phyloP scores from a whole-genome alignment of 2,113 vertebrate species.

The Mustela lutreola region DNA sequence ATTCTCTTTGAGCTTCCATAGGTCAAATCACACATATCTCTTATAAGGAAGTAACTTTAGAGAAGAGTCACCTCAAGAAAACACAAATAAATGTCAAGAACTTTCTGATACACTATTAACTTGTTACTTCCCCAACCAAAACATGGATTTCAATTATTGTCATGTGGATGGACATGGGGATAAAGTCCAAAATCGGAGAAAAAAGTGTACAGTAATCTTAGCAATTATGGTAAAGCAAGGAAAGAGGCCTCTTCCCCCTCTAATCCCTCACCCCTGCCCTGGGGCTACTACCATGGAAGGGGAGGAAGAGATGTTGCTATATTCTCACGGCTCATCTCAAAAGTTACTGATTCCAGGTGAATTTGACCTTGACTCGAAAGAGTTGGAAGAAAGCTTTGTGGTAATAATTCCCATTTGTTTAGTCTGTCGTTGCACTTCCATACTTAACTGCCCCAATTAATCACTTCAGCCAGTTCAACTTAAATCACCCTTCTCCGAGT shows the following conservation, averaged over 20 bases:
- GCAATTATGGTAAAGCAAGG: background rate
- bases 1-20: conserved; percentile 18
- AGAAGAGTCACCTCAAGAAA: background rate
- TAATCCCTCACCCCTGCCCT: too few relatives aligned
- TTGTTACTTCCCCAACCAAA: conserved; percentile 29
- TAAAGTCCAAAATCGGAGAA: background rate
- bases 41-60: conserved; percentile 27
- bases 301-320: background rate
- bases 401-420: conserved; percentile 55
- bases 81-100: background rate
- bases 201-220: background rate
- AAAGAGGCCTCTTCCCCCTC: background rate
- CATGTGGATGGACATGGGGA: background rate
- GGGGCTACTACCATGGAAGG: background rate
- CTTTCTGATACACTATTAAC: background rate
- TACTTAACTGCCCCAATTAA: conserved; percentile 44
- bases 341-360: background rate
- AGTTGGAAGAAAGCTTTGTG: conserved; percentile 17
- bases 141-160: background rate
- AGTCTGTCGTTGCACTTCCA: conserved; percentile 14
- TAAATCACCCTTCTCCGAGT: conserved; percentile 3
- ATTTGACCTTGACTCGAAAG: background rate
- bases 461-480: conserved; percentile 45
- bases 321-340: background rate
- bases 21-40: conserved; percentile 36